Conservation (phyloP, 2,113 vertebrate species). For the Capreolus pygargus region DNA sequence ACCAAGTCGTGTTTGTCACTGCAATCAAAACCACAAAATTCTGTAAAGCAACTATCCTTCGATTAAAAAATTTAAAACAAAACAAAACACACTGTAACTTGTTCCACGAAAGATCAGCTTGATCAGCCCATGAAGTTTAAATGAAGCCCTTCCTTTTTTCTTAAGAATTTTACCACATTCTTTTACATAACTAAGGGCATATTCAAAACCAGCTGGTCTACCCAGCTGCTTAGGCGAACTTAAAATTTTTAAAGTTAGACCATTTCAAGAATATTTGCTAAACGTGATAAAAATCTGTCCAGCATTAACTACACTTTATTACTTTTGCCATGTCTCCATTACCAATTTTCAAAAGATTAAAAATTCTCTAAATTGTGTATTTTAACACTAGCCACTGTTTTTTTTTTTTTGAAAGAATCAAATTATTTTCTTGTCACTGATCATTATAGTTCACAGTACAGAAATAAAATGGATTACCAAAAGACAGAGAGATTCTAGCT, state of each 20-base stretch:
- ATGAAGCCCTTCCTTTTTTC: not conserved
- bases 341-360: not conserved
- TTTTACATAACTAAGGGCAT: not conserved
- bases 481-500: not conserved
- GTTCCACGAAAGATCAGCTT: constrained; percentile 14
- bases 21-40: not conserved
- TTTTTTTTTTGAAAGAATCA: not conserved
- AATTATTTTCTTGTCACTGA: not conserved
- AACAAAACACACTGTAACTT: not conserved
- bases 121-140: not conserved
- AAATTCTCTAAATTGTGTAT: not conserved
- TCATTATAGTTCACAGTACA: not conserved
- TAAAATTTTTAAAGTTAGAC: not conserved
- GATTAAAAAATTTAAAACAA: not conserved
- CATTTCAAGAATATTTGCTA: not conserved
- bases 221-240: not conserved
- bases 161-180: constrained; percentile 8
- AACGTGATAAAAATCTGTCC: not conserved
- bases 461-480: not conserved
- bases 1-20: not conserved
- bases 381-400: not conserved
- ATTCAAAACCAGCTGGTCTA: not conserved
- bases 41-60: not conserved
- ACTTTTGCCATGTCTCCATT: not conserved
- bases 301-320: not conserved